Percentiles rank a stretch among this genome's conserved stretches.
Conservation (phyloP, 2,113 vertebrate genomes). For the Labeo catla region DNA sequence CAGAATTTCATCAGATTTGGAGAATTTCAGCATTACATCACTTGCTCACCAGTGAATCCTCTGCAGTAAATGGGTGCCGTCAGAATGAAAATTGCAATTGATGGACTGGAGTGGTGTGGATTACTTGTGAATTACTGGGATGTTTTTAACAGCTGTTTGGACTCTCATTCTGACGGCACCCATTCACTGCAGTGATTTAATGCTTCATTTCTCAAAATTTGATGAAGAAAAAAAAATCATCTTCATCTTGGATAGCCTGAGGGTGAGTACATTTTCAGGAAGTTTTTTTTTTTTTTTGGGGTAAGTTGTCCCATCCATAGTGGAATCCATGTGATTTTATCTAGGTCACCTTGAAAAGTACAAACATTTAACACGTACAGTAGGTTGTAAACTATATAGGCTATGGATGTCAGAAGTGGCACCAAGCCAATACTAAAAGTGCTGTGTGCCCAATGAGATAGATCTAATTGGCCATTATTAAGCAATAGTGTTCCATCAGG, state of each 20-base stretch:
- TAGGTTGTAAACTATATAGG: neutral
- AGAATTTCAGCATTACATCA: too few relatives aligned
- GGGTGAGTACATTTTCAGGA: too few relatives aligned
- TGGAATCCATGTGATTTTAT: neutral
- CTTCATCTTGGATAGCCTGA: too few relatives aligned
- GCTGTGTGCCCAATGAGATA: neutral
- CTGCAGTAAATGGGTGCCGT: too few relatives aligned
- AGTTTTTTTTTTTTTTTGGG: too few relatives aligned
- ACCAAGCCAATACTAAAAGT: neutral
- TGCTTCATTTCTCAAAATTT: neutral
- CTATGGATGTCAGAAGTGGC: neutral
- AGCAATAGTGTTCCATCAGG: too few relatives aligned
- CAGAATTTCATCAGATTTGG: too few relatives aligned
- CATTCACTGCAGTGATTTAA: neutral
- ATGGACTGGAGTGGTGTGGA: neutral
- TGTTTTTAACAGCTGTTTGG: neutral
- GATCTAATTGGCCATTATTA: neutral
- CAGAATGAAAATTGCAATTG: too few relatives aligned
- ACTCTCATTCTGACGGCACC: neutral
- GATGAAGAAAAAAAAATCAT: too few relatives aligned
- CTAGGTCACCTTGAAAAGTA: neutral
- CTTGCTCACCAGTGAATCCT: too few relatives aligned
- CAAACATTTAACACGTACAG: neutral
- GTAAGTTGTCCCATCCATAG: too few relatives aligned
- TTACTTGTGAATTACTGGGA: neutral